Conservation (phyloP, 2,888 invertebrate species). For the Agrochola macilenta region DNA sequence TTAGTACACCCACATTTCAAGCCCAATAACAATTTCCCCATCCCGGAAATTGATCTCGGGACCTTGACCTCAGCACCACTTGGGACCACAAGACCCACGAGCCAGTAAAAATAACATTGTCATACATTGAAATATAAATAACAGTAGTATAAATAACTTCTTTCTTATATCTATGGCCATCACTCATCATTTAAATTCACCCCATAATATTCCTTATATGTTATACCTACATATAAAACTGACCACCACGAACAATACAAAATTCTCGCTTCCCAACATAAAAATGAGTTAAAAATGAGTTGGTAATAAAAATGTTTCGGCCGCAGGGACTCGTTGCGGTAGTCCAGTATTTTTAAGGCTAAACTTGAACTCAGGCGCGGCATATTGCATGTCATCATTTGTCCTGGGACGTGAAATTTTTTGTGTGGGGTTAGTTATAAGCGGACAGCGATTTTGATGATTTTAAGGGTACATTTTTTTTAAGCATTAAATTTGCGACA, state of each 20-base stretch:
- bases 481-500: too few species aligned
- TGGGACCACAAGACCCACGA: not conserved
- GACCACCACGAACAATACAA: conserved; percentile 12
- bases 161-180: too few species aligned
- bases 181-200: conserved; percentile 8
- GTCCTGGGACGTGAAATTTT: conserved; percentile 74
- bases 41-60: too few species aligned
- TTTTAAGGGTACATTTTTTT: too few species aligned
- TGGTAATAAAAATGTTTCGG: conserved; percentile 51
- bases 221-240: not conserved
- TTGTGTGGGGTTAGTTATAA: conserved; percentile 10
- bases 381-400: conserved; percentile 79
- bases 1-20: too few species aligned
- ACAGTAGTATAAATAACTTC: too few species aligned
- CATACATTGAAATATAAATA: too few species aligned
- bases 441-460: conserved; percentile 25
- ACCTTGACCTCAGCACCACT: too few species aligned
- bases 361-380: conserved; percentile 61
- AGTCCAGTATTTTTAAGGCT: conserved; percentile 69
- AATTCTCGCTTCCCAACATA: conserved; percentile 13
- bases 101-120: not conserved
- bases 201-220: conserved; percentile 6
- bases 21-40: too few species aligned
- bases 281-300: conserved; percentile 40
- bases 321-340: conserved; percentile 42